These are phyloP conservation scores for Drosophila ironensis DNA, from an alignment of 1,140 invertebrate species.

Conservation along the genomic window DNA sequence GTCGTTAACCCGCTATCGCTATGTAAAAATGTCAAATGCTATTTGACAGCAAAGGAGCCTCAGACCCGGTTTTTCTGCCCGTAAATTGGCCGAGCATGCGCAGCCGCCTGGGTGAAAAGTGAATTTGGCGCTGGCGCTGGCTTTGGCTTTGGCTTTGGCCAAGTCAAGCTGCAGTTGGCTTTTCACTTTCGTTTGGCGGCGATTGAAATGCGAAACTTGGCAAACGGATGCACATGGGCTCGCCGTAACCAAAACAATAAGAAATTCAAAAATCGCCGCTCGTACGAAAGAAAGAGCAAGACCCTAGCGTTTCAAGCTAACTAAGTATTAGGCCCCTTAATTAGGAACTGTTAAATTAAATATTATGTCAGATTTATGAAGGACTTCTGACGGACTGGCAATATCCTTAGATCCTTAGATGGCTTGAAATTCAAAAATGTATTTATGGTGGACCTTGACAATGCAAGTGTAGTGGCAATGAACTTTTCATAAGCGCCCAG, in stretches of 20 bases:
- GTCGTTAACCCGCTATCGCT: constrained; percentile 47
- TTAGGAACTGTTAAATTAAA: too few relatives aligned
- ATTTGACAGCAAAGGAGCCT: constrained; percentile 50
- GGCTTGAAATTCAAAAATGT: neutral
- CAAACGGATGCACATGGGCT: constrained; percentile 70
- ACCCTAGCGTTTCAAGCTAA: too few relatives aligned
- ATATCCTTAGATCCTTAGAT: too few relatives aligned
- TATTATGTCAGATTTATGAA: too few relatives aligned
- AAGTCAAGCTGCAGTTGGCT: constrained; percentile 59
- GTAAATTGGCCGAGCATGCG: constrained; percentile 68
- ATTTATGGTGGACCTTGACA: neutral
- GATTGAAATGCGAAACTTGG: constrained; percentile 75
- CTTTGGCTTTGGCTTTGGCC: constrained; percentile 10
- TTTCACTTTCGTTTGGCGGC: constrained; percentile 76
- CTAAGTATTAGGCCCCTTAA: too few relatives aligned
- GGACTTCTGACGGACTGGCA: too few relatives aligned
- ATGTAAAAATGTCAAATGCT: constrained; percentile 72
- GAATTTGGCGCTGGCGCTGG: constrained; percentile 46
- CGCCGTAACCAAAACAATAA: constrained; percentile 34
- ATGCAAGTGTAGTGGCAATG: constrained; percentile 53
- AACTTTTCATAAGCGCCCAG: constrained; percentile 59
- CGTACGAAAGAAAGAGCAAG: constrained; percentile 14
- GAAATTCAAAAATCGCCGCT: constrained; percentile 13
- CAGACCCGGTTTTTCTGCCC: constrained; percentile 34
- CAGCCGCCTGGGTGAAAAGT: constrained; percentile 56